Evolutionary conservation across 2,797 vertebrate species (phyloP), one percentile per base, ranked within the genome.

Genomic region (Heterohyrax brucei): DNA sequence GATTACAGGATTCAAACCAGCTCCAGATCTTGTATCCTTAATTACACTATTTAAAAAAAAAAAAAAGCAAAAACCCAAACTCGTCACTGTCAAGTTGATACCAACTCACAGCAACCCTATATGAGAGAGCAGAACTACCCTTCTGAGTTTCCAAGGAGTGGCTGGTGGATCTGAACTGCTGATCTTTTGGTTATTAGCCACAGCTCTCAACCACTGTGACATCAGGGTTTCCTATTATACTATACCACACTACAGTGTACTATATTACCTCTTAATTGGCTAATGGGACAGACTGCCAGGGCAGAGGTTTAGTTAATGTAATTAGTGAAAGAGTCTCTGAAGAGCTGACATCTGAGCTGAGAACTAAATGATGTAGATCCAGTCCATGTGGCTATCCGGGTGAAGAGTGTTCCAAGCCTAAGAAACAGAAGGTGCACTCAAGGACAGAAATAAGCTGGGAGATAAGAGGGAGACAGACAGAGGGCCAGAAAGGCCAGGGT

Each of bases 271-370:
- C 75, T 89, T 72, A 16, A 8, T 24, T 75, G 26, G 76, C 70
- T 82, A 91, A 81, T 33, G 64, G 59, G 59, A 89, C 7, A 72
- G 7, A 93, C 13, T 78, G 33, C 44, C 30, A 7, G 33, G 39
- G 28, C 61, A 28, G 88, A 16, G 50, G 33, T 26, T 88, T 85
- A 78, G 30, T 72, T 76, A 94, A 84, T 28, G 13, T 72, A 91
- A 93, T 78, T 59, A 90, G 73, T 95, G 66, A 70, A 82, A 95
- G 53, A 91, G 18, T 84, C 30, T 39, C 18, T 39, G 66, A 85
- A 44, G 66, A 87, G 12, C 13, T 56, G 53, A 13, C 53, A 56
- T 56, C 14, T 56, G 53, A 56, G 53, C 53, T 56, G 12, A 76
- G 79, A 91, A 86, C 1, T 7, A 44, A 83, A 75, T 79, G 33